Conservation (phyloP, 2,113 vertebrate genomes). For the Phoenicopterus ruber region DNA sequence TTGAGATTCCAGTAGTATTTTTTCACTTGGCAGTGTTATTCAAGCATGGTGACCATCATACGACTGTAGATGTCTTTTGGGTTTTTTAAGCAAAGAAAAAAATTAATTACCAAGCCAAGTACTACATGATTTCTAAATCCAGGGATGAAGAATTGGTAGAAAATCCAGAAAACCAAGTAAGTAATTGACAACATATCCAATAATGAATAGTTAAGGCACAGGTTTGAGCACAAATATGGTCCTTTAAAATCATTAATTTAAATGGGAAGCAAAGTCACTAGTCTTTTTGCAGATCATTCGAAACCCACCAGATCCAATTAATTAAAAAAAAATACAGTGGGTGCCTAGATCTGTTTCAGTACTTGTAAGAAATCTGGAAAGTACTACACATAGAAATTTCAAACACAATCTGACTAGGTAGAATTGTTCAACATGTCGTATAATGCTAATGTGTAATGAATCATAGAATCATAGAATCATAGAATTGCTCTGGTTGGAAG, state of each 20-base stretch:
- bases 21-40: not conserved
- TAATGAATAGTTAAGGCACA: not conserved
- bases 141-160: not conserved
- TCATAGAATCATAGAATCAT: too few relatives aligned
- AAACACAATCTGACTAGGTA: not conserved
- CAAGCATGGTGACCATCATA: not conserved
- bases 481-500: too few relatives aligned
- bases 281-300: not conserved
- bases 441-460: not conserved
- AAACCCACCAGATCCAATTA: not conserved
- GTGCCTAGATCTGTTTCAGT: not conserved
- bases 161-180: not conserved
- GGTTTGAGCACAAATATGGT: not conserved
- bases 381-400: not conserved
- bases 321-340: not conserved
- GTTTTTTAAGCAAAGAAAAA: not conserved
- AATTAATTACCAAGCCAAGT: not conserved
- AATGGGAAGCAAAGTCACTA: not conserved
- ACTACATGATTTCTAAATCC: not conserved
- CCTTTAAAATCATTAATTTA: not conserved
- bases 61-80: not conserved
- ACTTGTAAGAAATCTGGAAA: not conserved
- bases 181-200: not conserved
- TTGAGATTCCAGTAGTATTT: not conserved
- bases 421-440: fast-evolving